Conservation (phyloP, 53 echinoderm and acorn worm species). For the Paracentrotus lividus region DNA sequence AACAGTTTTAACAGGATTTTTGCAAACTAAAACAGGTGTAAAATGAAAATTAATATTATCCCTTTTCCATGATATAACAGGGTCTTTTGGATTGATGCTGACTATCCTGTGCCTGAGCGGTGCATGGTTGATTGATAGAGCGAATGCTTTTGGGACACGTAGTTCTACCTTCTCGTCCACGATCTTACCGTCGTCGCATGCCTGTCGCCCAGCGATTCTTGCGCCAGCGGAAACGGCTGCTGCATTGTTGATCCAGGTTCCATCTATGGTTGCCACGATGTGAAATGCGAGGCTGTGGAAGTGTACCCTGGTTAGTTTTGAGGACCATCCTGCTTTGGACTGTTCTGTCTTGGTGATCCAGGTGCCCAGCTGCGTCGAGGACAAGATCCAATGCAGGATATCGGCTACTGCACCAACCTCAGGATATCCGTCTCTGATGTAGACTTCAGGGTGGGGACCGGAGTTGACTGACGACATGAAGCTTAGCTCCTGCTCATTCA, state of each 20-base stretch:
- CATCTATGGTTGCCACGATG: constrained; percentile 83
- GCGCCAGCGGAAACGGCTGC: constrained; percentile 91
- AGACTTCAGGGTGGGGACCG: constrained; percentile 81
- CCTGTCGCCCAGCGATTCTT: constrained; percentile 85
- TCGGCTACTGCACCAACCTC: constrained; percentile 91
- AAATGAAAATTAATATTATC: constrained; percentile 88
- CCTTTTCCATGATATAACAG: constrained; percentile 80
- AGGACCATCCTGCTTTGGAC: constrained; percentile 26
- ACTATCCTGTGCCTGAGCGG: constrained; percentile 76
- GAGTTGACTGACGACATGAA: constrained; percentile 82
- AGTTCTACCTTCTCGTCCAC: constrained; percentile 83
- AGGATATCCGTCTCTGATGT: constrained; percentile 82
- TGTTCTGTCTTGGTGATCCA: constrained; percentile 49
- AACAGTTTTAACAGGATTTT: constrained; percentile 90
- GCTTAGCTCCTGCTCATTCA: constrained; percentile 96
- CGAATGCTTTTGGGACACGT: constrained; percentile 81
- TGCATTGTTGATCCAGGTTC: constrained; percentile 83
- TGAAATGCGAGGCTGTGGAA: constrained; percentile 95
- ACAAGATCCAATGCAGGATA: constrained; percentile 87
- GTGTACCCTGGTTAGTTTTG: constrained; percentile 86
- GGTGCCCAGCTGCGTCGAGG: constrained; percentile 61
- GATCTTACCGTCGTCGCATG: constrained; percentile 80
- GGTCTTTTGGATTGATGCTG: constrained; percentile 80
- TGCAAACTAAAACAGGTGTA: constrained; percentile 96
- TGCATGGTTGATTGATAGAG: constrained; percentile 79